Percentiles rank a stretch among this genome's conserved stretches.
phyloP scores from a whole-genome alignment of 2,797 vertebrate species.

The Onychomys torridus region DNA sequence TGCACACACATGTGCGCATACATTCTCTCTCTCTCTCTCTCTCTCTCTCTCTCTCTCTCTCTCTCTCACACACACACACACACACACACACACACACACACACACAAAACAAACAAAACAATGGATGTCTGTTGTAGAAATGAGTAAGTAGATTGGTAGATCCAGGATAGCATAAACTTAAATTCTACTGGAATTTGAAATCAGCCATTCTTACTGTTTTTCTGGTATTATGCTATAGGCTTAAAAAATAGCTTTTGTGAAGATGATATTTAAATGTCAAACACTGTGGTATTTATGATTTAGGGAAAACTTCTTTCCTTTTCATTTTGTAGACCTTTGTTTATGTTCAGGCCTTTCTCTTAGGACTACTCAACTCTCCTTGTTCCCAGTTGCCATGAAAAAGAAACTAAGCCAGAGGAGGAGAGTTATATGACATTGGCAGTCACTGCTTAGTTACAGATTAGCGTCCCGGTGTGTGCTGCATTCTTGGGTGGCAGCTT shows the following conservation, averaged over 20 bases:
- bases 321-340: background rate
- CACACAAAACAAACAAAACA: background rate
- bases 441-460: background rate
- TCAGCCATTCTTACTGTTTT: background rate
- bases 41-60: too few species aligned
- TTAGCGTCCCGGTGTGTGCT: background rate
- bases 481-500: background rate
- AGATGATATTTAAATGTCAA: conserved; percentile 12
- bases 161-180: background rate
- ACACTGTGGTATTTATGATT: background rate
- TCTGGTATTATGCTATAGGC: background rate
- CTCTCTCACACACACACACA: background rate
- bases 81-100: background rate
- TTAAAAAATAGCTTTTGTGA: conserved; percentile 47
- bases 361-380: background rate
- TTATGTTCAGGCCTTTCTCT: background rate
- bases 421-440: background rate
- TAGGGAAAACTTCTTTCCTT: background rate
- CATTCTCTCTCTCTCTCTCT: background rate
- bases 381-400: background rate
- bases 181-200: background rate
- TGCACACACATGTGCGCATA: background rate
- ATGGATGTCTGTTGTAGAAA: background rate
- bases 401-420: background rate
- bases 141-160: background rate